phyloP scores from a whole-genome alignment of 2,888 invertebrate genomes.

The Subacronicta megacephala region DNA sequence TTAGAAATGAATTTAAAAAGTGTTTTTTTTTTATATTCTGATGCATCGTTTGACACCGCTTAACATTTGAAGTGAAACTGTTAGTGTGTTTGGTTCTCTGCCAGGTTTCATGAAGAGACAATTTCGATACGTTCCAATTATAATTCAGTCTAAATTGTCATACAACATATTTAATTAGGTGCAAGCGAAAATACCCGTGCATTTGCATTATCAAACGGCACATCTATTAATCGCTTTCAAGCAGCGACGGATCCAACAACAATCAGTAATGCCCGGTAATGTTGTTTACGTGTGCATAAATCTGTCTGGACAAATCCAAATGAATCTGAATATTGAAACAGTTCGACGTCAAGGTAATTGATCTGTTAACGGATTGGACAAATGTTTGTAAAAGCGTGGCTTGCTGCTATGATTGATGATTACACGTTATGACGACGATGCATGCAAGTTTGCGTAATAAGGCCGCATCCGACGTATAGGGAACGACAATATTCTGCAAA shows the following conservation, averaged over 20 bases:
- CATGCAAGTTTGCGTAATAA: slow-evolving; percentile 22
- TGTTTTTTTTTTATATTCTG: slow-evolving; percentile 1
- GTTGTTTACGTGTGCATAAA: slow-evolving; percentile 16
- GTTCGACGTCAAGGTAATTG: slow-evolving; percentile 37
- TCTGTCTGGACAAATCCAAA: slow-evolving; percentile 33
- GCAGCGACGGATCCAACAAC: slow-evolving; percentile 7
- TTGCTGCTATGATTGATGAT: slow-evolving; percentile 16
- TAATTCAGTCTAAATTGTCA: slow-evolving; percentile 58
- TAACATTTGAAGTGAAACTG: slow-evolving; percentile 37
- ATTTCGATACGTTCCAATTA: slow-evolving; percentile 71
- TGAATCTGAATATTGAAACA: slow-evolving; percentile 38
- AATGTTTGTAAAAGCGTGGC: slow-evolving; percentile 29
- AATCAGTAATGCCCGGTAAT: slow-evolving; percentile 11
- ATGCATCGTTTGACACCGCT: slow-evolving; percentile 10
- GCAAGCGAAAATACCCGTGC: slow-evolving; percentile 42
- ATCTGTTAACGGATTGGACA: slow-evolving; percentile 28
- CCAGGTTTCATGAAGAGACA: slow-evolving; percentile 74
- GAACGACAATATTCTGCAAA: slow-evolving; percentile 42
- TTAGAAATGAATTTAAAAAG: too few relatives aligned
- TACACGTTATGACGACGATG: background rate
- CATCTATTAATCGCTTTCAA: slow-evolving; percentile 7
- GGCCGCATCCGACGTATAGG: slow-evolving; percentile 12
- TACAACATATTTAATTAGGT: slow-evolving; percentile 50
- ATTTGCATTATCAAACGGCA: slow-evolving; percentile 30
- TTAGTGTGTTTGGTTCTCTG: slow-evolving; percentile 66